Evolutionary conservation across 2,797 vertebrate species (phyloP).

Genomic region (Phoeniculus purpureus): DNA sequence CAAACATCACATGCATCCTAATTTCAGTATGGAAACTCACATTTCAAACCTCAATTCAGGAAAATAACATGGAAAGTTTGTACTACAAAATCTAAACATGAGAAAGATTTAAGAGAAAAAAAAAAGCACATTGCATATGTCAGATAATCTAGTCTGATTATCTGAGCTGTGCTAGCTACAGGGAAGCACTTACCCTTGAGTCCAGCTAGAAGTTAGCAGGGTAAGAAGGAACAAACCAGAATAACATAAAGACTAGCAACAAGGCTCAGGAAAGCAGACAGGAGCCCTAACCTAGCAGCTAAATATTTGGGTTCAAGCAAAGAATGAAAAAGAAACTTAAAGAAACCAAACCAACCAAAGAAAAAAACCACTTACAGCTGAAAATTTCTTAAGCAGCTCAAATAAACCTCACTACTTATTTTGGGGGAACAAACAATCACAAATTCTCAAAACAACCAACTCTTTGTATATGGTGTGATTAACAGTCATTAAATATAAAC

Average conservation of each 20-base stretch:
- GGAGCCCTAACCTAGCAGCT: conserved; percentile 98
- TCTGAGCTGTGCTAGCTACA: conserved; percentile 99
- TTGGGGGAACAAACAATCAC: conserved; percentile 69
- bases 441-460: conserved; percentile 72
- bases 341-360: conserved; percentile 73
- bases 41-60: conserved; percentile 90
- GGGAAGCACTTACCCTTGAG: conserved; percentile 98
- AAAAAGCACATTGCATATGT: conserved; percentile 97
- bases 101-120: conserved; percentile 90
- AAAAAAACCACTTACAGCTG: conserved; percentile 65
- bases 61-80: conserved; percentile 86
- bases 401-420: conserved; percentile 61
- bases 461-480: conserved; percentile 66
- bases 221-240: conserved; percentile 99
- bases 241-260: conserved; percentile 99
- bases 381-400: conserved; percentile 73
- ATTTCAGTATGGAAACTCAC: conserved; percentile 94
- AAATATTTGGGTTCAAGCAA: conserved; percentile 95
- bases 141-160: conserved; percentile 99
- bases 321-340: conserved; percentile 94
- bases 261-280: conserved; percentile 99
- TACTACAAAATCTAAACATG: conserved; percentile 97
- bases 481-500: conserved; percentile 74
- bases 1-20: conserved; percentile 98
- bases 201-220: conserved; percentile 99